Conservation (phyloP, 2,797 vertebrate genomes). For the Platalea minor region DNA sequence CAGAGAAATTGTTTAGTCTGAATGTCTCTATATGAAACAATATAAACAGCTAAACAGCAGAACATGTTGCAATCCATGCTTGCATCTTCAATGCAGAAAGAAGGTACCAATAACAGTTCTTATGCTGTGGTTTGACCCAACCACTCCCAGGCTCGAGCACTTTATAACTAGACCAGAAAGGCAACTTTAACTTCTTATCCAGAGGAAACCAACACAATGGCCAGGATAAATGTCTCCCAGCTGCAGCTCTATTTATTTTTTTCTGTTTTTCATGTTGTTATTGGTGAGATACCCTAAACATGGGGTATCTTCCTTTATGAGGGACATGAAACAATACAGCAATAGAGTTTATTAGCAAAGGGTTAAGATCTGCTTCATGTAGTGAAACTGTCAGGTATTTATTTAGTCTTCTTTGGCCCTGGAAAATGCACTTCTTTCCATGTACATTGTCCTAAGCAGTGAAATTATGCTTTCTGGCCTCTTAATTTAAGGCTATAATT, state of each 20-base stretch:
- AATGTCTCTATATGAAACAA: not conserved
- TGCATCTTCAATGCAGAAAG: not conserved
- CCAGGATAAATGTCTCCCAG: not conserved
- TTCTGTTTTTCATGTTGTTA: not conserved
- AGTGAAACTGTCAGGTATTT: not conserved
- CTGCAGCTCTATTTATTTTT: not conserved
- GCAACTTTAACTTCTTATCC: not conserved
- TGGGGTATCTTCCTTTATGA: not conserved
- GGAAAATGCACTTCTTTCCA: not conserved
- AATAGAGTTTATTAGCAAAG: not conserved
- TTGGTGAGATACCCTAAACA: not conserved
- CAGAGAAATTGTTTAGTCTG: not conserved
- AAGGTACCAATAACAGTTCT: not conserved
- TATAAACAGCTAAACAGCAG: not conserved
- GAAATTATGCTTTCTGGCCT: not conserved
- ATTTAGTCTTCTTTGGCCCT: not conserved
- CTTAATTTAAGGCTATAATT: not conserved
- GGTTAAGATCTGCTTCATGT: not conserved
- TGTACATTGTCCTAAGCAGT: not conserved
- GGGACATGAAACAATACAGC: not conserved
- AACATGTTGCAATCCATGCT: not conserved
- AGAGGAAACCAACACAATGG: not conserved
- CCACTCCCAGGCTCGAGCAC: not conserved
- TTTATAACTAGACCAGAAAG: not conserved
- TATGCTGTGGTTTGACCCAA: not conserved